These are phyloP conservation scores for Thalpophila matura DNA, from an alignment of 2,888 invertebrate species.

Conservation along the genomic window DNA sequence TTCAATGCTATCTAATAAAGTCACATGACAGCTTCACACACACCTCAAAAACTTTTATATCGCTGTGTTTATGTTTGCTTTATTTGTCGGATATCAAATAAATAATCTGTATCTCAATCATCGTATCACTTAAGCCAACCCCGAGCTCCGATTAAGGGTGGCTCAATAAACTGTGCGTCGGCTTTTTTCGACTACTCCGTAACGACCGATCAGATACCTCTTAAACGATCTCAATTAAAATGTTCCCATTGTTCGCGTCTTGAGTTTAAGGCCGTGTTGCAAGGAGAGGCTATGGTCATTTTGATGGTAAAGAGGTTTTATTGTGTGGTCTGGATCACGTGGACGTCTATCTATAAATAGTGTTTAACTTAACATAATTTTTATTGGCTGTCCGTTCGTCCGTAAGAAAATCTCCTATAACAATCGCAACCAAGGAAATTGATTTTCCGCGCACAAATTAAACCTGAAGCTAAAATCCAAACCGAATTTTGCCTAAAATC, in stretches of 20 bases:
- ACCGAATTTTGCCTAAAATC: slow-evolving; percentile 40
- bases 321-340: too few relatives aligned
- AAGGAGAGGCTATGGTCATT: neutral
- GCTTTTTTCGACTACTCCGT: slow-evolving; percentile 53
- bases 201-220: slow-evolving; percentile 61
- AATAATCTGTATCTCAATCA: slow-evolving; percentile 14
- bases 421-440: slow-evolving; percentile 24
- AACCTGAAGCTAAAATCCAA: slow-evolving; percentile 32
- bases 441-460: slow-evolving; percentile 26
- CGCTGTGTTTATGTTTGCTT: neutral
- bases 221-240: slow-evolving; percentile 72
- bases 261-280: neutral
- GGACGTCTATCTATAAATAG: too few relatives aligned
- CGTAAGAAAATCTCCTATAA: neutral
- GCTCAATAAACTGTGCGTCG: slow-evolving; percentile 46
- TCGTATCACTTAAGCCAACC: slow-evolving; percentile 35
- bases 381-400: neutral
- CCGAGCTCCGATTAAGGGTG: slow-evolving; percentile 46
- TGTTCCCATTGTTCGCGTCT: slow-evolving; percentile 47
- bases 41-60: neutral
- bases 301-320: neutral
- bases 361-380: too few relatives aligned
- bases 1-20: too few relatives aligned
- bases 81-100: neutral
- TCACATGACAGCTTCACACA: too few relatives aligned